Evolutionary conservation across 2,888 invertebrate genomes (phyloP), one percentile per base, ranked within the genome.

Genomic region (Hirudinaria manillensis): DNA sequence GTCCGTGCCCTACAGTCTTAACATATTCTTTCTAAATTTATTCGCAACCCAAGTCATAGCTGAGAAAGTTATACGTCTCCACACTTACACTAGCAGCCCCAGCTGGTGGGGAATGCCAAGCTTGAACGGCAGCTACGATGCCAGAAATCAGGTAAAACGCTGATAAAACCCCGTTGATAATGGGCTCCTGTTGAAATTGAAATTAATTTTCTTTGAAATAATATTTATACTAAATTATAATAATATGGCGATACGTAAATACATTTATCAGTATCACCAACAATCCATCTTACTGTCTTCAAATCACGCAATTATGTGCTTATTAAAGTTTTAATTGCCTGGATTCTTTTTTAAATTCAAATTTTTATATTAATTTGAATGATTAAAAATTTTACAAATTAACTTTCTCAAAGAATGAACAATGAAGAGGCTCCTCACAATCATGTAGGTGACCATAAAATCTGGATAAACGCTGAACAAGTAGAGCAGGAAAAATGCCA

Each of bases 81-180:
- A 68, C 27, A 68, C 68, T 68, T 32, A 68, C 68, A 34, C 68
- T 68, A 13, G 68, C 68, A 1, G 68, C 66, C 29, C 74, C 66
- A 36, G 32, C 29, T 16, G 27, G 0, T n/a, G 27, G 1, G 27
- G 38, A 24, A 66, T 7, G 1, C 66, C 3, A 34, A 19, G 61
- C 24, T 29, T 10, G 13, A 34, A 29, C 24, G 24, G 74, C 74
- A n/a, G 74, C 38, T 27, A 74, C 29, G 51, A 74, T 74, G 3
- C 74, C 74, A 27, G 61, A 32, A 29, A 74, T 74, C 38, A 74
- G 66, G 0, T 65, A 66, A 16, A 36, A 45, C 10, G 45, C 16
- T 16, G 74, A 36, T 45, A 74, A 24, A 45, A 61, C 27, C 19
- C 36, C 27, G 27, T 74, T 65, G 27, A 0, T 29, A 19, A 74